A percentile compares a stretch with the other conserved stretches of the same genome.
Conservation (phyloP, 2,888 invertebrate genomes). For the Taphrorychus bicolor region DNA sequence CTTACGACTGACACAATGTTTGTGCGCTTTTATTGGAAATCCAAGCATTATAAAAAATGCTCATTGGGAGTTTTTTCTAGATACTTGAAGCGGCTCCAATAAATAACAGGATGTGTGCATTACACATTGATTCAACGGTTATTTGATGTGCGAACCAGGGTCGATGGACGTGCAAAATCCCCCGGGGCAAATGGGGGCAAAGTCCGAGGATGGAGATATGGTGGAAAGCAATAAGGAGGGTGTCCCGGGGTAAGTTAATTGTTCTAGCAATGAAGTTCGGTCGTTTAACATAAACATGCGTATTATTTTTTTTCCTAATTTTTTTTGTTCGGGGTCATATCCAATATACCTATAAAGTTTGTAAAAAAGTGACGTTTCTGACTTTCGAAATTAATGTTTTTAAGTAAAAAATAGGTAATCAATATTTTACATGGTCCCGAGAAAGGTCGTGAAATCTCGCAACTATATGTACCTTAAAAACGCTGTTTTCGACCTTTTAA, state of each 20-base stretch:
- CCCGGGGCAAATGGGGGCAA: conserved; percentile 7
- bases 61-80: neutral
- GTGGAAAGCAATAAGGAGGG: conserved; percentile 4
- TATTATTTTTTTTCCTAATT: no score
- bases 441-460: no score
- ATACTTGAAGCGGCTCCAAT: neutral
- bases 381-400: no score
- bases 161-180: conserved; percentile 7
- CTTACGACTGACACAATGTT: neutral
- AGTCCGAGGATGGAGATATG: conserved; percentile 4
- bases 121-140: neutral
- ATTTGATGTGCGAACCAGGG: conserved; percentile 8
- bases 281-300: no score
- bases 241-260: conserved; percentile 4
- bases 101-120: neutral
- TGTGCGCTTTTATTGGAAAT: neutral
- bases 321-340: no score
- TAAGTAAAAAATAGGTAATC: no score
- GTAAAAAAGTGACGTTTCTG: no score
- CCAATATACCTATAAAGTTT: no score
- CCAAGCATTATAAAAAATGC: neutral
- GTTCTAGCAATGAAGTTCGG: neutral
- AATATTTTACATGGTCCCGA: no score
- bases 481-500: no score
- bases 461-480: no score